Evolutionary conservation across 1,140 invertebrate species (phyloP), one percentile per base, ranked within the genome.

Genomic region (Phymastichus coffea): DNA sequence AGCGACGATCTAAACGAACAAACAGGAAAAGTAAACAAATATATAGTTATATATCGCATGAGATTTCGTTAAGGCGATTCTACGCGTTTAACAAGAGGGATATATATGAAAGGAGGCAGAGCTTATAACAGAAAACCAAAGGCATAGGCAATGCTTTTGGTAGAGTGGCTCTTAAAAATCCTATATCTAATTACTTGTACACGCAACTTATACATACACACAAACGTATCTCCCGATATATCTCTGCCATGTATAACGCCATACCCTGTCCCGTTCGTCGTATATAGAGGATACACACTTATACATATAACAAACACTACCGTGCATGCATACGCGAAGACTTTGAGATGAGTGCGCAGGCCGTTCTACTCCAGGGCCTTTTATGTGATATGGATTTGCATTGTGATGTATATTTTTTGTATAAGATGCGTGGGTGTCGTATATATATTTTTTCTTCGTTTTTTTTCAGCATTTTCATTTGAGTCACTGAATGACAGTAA

Each of bases 381-480:
- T 58, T 58, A 26, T 26, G 38, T 35, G 28, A 20, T 44, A 51
- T 51, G 20, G 43, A 38, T 20, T 26, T 56, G 22, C 20, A 56
- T 47, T 47, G 8, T 37, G 20, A 40, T 26, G 25, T 14, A 20
- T 51, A 57, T 22, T 40, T 57, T 51, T 51, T 1, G 22, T 48
- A 14, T 17, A 4, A 19, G 1, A 10, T 12, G 47, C n/a, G n/a
- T n/a, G n/a, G n/a, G n/a, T n/a, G n/a, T n/a, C n/a, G n/a, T n/a
- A 28, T 19, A 1, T 14, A 8, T 22, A 23, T 3, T 25, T 41
- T n/a, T 38, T 35, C 4, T 53, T 30, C 14, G 7, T 0, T 28
- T 28, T 20, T 38, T 26, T 4, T 40, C 9, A 52, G 26, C 19
- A 0, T 1, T 51, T 38, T 15, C 14, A 14, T 38, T 41, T n/a